Evolutionary conservation across 2,797 vertebrate species (phyloP).

Genomic region (Lutjanus argentimaculatus): DNA sequence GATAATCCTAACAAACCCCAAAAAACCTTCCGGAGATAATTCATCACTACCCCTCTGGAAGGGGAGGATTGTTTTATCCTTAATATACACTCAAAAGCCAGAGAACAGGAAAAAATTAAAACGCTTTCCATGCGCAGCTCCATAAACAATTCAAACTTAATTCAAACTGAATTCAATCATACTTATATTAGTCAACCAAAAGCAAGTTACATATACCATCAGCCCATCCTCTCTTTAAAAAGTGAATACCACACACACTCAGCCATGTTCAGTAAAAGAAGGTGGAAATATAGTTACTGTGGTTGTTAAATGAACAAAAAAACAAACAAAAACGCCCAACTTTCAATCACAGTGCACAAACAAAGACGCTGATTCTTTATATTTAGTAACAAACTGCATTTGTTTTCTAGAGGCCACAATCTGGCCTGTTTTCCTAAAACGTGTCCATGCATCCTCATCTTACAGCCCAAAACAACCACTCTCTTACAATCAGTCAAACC

Average conservation of each 20-base stretch:
- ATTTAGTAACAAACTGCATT: slow-evolving; percentile 7
- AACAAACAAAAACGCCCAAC: neutral
- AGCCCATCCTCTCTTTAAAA: neutral
- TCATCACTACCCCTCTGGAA: slow-evolving; percentile 56
- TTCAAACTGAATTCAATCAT: slow-evolving; percentile 57
- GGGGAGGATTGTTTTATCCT: slow-evolving; percentile 42
- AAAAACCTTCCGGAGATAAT: slow-evolving; percentile 59
- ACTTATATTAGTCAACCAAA: slow-evolving; percentile 50
- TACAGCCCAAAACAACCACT: slow-evolving; percentile 4
- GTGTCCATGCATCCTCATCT: neutral
- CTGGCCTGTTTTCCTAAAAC: neutral
- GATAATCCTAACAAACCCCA: slow-evolving; percentile 71
- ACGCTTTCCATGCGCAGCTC: slow-evolving; percentile 3
- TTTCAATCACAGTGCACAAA: slow-evolving; percentile 1
- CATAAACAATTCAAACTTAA: slow-evolving; percentile 52
- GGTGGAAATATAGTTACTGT: neutral
- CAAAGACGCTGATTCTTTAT: slow-evolving; percentile 7
- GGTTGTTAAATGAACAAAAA: neutral
- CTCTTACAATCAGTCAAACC: neutral
- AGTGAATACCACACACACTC: slow-evolving; percentile 23
- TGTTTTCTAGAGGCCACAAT: slow-evolving; percentile 20
- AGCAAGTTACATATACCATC: slow-evolving; percentile 2
- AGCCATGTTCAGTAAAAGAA: neutral
- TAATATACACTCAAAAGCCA: slow-evolving; percentile 35
- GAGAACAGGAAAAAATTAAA: slow-evolving; percentile 22